Percentiles rank a stretch among this genome's conserved stretches.
Conservation (phyloP, 30 jellyfish, hydroid and myxozoan species). For the Aurelia sp. region DNA sequence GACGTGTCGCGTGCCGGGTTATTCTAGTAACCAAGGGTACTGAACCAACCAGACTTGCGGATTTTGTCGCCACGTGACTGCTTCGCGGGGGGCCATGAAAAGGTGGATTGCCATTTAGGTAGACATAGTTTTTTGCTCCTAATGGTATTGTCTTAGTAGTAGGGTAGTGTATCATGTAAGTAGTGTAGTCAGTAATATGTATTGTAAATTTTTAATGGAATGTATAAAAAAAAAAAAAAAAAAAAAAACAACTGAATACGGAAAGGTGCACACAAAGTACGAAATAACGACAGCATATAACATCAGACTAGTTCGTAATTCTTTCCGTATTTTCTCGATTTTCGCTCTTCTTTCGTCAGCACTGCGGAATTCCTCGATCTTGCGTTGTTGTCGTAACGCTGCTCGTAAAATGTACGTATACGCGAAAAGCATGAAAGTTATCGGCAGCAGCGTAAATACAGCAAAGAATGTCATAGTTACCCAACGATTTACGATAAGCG, state of each 20-base stretch:
- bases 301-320: not conserved
- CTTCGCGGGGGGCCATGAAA: too few relatives aligned
- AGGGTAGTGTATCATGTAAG: too few relatives aligned
- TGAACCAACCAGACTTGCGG: too few relatives aligned
- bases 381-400: slow-evolving; percentile 32
- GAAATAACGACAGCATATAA: slow-evolving; percentile 16
- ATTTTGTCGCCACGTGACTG: too few relatives aligned
- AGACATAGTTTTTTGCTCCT: too few relatives aligned
- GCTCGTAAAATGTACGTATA: slow-evolving; percentile 33
- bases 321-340: slow-evolving; percentile 3
- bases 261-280: slow-evolving; percentile 12
- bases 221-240: too few relatives aligned
- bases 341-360: not conserved
- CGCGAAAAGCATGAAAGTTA: not conserved
- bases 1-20: too few relatives aligned
- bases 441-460: not conserved
- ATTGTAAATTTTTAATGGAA: too few relatives aligned
- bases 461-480: not conserved
- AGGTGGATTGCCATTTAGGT: too few relatives aligned
- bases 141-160: too few relatives aligned
- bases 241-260: slow-evolving; percentile 10
- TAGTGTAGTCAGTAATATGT: too few relatives aligned
- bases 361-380: not conserved
- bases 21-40: too few relatives aligned
- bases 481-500: slow-evolving; percentile 38